Evolutionary conservation across 2,888 invertebrate species (phyloP), one percentile per base, ranked within the genome.

Genomic region (Thereva unica): DNA sequence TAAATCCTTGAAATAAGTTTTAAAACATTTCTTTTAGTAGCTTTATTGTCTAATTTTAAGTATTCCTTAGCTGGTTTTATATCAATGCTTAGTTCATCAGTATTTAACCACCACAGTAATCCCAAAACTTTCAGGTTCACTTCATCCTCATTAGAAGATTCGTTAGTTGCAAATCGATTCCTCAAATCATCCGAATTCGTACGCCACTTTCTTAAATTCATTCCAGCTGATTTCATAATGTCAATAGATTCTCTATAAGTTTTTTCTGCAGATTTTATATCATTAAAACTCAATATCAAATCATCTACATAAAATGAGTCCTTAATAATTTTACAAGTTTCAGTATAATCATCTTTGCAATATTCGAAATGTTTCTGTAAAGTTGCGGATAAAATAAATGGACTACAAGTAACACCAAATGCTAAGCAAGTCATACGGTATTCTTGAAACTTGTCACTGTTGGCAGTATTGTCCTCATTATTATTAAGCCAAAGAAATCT

Each of bases 261-360:
- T 42, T 12, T 9, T 56, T 42, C 23, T 2, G 37, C 40, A 1
- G 41, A 44, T 42, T 9, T 4, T 42, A 10, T 12, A 40, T 41
- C 44, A 6, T 56, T 23, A n/a, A 57, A 6, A 10, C 57, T 57
- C 10, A 42, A 37, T 34, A 57, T 34, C 44, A 44, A 57, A 45
- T 57, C 57, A 38, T 57, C 57, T 7, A 57, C 41, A 10, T 57
- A 57, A 5, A 57, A 57, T 9, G 55, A 55, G 10, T 38, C 23
- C 40, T 23, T 8, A 23, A 55, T 3, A 5, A 10, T 10, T 4
- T 9, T 35, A 55, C 40, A 55, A 37, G 55, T 55, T n/a, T 55
- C 37, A 10, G 37, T 38, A 40, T 55, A 55, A 38, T 38, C 55
- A 6, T 41, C 41, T 41, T 41, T 41, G 41, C 5, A 41, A 41